phyloP scores from a whole-genome alignment of 1,140 invertebrate species.

The Calliopsis andreniformis region DNA sequence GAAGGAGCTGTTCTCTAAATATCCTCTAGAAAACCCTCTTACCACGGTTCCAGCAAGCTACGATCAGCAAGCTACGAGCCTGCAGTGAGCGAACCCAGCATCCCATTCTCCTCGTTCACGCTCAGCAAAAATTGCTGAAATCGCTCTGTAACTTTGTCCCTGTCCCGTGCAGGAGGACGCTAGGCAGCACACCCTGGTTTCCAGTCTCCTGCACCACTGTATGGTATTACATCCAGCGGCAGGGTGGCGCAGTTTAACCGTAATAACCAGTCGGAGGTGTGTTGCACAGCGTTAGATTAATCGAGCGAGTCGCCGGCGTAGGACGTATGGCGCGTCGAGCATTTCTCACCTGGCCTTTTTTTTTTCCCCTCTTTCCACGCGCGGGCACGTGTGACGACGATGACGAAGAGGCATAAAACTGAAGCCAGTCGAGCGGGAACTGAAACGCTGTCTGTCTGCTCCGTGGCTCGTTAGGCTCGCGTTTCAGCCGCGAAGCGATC shows the following conservation, averaged over 20 bases:
- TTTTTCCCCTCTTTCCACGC: neutral
- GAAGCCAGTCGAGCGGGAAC: neutral
- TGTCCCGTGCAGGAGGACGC: neutral
- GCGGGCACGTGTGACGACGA: slow-evolving; percentile 19
- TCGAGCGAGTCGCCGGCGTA: slow-evolving; percentile 47
- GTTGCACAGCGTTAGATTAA: slow-evolving; percentile 33
- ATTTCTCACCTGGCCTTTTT: slow-evolving; percentile 35
- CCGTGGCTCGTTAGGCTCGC: slow-evolving; percentile 17
- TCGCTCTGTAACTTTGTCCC: no score
- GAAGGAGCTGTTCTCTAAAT: no score
- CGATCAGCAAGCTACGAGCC: no score
- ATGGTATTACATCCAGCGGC: slow-evolving; percentile 31
- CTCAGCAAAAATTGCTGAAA: no score
- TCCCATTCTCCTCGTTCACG: no score
- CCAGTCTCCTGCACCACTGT: slow-evolving; percentile 38
- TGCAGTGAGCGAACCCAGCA: no score
- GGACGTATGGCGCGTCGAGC: slow-evolving; percentile 45
- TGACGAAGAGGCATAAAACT: no score
- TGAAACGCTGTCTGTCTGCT: no score
- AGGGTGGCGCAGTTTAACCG: slow-evolving; percentile 37
- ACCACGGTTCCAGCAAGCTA: no score
- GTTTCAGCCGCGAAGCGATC: neutral
- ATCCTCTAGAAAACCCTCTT: no score
- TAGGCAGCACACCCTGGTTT: slow-evolving; percentile 9
- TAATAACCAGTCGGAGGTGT: slow-evolving; percentile 37